Base-by-base conservation (phyloP, 2,888 invertebrate species). In the Sphaerophoria taeniata region DNA sequence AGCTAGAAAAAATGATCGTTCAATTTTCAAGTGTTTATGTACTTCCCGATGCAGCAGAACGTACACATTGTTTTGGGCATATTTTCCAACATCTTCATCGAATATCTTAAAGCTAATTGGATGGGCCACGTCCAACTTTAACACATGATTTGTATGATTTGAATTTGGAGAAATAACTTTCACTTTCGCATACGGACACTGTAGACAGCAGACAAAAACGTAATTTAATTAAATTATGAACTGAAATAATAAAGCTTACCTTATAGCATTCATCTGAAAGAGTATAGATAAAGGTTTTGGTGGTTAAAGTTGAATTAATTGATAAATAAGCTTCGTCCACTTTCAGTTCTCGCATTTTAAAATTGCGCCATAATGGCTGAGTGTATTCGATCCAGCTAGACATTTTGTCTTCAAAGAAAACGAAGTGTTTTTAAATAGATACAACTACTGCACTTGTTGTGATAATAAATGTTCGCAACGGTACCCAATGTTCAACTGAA, bases 191-290 rank as follows among this genome's bases (percentile, higher is more conserved):
- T 93, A 95, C 0, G 95, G 95, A 89, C 96, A 95, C 95, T 95
- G 51, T 33, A 1, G n/a, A n/a, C 12, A 31, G 14, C 45, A 34
- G 43, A n/a, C 11, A 65, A 65, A 11, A 31, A 47, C 33, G 34
- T 12, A 36, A 11, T 24, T 14, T 60, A 4, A 6, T 0, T 12
- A 39, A 47, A 56, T 33, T 4, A 39, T 7, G 1, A 58, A 1
- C 9, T 45, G 33, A 4, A 1, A 31, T 33, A 61, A 53, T 5
- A 3, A 3, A 36, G 92, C 94, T 93, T 91, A 96, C 96, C 91
- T 93, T 93, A 89, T 94, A 93, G 89, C 96, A 96, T 88, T 96
- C 95, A 73, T 95, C 94, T 16, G 95, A 95, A 0, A 96, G 93
- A 31, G 93, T 93, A 89, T 96, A 96, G 4, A 96, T 92, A 89